Evolutionary conservation across 2,113 vertebrate species (phyloP).

Genomic region (Pteronura brasiliensis): DNA sequence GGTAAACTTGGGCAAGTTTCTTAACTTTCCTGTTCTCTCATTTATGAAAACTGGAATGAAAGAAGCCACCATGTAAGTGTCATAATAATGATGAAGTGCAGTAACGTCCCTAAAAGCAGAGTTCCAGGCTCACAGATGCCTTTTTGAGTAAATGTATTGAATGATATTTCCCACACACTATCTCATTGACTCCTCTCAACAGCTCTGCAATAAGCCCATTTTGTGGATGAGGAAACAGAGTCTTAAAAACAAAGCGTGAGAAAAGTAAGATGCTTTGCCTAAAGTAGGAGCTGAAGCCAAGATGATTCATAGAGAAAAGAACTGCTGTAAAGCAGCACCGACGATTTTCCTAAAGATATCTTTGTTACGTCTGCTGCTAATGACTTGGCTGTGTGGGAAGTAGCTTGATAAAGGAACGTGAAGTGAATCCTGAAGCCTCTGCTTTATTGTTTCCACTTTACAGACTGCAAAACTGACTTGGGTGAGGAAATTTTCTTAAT

Average conservation of each 20-base stretch:
- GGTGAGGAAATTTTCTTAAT: conserved; percentile 40
- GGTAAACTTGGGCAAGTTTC: background rate
- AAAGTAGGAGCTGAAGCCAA: conserved; percentile 3
- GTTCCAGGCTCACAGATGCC: background rate
- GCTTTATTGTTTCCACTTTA: background rate
- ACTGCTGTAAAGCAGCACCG: background rate
- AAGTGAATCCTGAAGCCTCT: conserved; percentile 26
- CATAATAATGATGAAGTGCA: background rate
- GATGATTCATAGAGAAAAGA: conserved; percentile 28
- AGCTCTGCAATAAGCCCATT: background rate
- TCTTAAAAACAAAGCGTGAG: background rate
- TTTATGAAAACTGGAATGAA: background rate
- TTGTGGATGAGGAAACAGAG: background rate
- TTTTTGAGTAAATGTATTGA: background rate
- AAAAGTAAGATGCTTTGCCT: background rate
- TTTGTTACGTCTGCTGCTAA: background rate
- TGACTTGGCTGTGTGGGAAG: conserved; percentile 11
- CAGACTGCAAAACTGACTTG: background rate
- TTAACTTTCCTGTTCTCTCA: background rate
- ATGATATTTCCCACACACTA: background rate
- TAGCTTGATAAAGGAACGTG: conserved; percentile 11
- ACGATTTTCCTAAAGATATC: background rate
- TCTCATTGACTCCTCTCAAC: background rate
- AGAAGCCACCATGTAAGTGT: background rate
- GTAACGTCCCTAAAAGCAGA: background rate